Evolutionary conservation across 64 coral and sea anemone species (phyloP).

Genomic region (Stichodactyla helianthus): DNA sequence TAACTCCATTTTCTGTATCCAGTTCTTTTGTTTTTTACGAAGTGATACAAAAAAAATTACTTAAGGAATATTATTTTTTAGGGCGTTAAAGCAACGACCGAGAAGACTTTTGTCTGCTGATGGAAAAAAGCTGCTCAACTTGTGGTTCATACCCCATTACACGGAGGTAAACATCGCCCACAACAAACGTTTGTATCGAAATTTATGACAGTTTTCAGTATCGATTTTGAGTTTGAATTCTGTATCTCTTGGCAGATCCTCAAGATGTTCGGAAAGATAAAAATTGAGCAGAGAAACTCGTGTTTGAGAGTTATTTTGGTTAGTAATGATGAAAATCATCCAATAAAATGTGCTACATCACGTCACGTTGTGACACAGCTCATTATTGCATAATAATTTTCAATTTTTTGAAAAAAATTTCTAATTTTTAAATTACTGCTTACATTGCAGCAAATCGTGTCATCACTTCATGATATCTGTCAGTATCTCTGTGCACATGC

Average conservation of each 20-base stretch:
- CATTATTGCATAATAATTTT: no score
- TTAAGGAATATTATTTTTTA: not conserved
- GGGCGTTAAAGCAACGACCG: conserved; percentile 72
- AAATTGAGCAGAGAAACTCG: conserved; percentile 51
- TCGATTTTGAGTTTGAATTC: not conserved
- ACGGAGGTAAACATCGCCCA: conserved; percentile 49
- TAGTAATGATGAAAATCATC: not conserved
- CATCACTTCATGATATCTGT: conserved; percentile 93
- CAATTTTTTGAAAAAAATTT: no score
- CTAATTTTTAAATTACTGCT: no score
- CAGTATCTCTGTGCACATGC: conserved; percentile 99
- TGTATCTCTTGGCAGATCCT: conserved; percentile 36
- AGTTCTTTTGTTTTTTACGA: not conserved
- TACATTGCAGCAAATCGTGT: conserved; percentile 61
- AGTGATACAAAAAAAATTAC: not conserved
- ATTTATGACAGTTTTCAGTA: not conserved
- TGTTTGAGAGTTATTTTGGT: conserved; percentile 81
- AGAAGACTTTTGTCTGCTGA: conserved; percentile 74
- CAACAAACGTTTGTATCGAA: not conserved
- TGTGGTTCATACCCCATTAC: conserved; percentile 96
- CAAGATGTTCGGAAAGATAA: conserved; percentile 72
- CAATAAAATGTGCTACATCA: no score
- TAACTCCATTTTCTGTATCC: no score
- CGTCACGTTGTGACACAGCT: no score
- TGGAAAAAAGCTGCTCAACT: conserved; percentile 76